A percentile compares a stretch with the other conserved stretches of the same genome.
Conservation (phyloP, 1,140 invertebrate genomes). For the Hypsibius dujardini region DNA sequence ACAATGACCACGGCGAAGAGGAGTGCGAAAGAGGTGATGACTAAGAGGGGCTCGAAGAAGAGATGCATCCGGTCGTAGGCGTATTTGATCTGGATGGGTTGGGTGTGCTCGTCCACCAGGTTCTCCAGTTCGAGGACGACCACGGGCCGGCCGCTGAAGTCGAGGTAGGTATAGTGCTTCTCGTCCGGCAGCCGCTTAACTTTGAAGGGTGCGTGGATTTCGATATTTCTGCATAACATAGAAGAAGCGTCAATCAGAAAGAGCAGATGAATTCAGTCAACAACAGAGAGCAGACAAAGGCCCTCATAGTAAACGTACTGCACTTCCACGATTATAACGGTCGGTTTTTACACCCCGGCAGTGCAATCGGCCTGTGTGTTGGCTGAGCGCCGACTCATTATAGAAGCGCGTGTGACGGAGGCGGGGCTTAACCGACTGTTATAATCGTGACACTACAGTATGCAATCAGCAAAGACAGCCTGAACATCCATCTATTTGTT, state of each 20-base stretch:
- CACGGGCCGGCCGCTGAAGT: constrained; percentile 76
- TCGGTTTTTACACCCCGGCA: not conserved
- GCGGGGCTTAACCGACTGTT: too few species aligned
- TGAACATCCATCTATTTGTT: too few species aligned
- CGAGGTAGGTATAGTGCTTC: constrained; percentile 79
- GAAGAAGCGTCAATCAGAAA: constrained; percentile 4
- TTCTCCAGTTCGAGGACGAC: constrained; percentile 67
- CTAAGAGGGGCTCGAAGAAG: constrained; percentile 76
- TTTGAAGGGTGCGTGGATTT: constrained; percentile 61
- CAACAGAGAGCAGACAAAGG: too few species aligned
- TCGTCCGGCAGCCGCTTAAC: constrained; percentile 53
- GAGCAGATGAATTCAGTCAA: too few species aligned
- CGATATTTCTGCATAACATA: constrained; percentile 43
- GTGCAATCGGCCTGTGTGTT: too few species aligned
- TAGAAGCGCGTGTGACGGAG: too few species aligned
- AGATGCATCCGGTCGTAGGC: constrained; percentile 60
- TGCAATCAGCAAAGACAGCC: too few species aligned
- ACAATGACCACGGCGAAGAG: constrained; percentile 79
- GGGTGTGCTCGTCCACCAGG: constrained; percentile 88
- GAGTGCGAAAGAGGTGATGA: constrained; percentile 67
- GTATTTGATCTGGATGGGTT: constrained; percentile 69
- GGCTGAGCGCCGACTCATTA: too few species aligned
- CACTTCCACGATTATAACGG: not conserved
- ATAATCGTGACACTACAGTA: too few species aligned
- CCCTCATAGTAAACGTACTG: not conserved